A percentile compares a stretch with the other conserved stretches of the same genome.
Evolutionary conservation across 2,888 invertebrate species (phyloP).

Genomic region (Oegoconia quadripuncta): DNA sequence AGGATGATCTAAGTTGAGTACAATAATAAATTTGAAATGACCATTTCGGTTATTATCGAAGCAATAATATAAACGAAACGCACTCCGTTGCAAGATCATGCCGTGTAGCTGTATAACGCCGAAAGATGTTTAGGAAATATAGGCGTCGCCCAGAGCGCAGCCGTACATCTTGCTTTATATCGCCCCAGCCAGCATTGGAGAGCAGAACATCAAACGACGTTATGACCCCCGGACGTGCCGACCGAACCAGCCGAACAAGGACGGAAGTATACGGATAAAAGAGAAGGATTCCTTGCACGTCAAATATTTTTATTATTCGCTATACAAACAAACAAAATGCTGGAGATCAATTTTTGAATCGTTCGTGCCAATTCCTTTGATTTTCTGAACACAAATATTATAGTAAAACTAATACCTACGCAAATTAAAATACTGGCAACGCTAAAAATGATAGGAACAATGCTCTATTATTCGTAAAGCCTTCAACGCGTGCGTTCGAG

Average conservation of each 20-base stretch:
- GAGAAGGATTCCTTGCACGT: conserved; percentile 52
- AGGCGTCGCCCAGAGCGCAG: conserved; percentile 77
- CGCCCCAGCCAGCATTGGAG: conserved; percentile 76
- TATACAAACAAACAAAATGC: neutral
- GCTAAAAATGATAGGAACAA: no score
- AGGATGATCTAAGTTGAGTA: no score
- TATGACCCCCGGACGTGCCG: conserved; percentile 76
- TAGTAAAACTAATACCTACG: neutral
- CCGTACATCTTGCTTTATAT: conserved; percentile 74
- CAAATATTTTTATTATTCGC: conserved; percentile 30
- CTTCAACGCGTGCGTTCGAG: no score
- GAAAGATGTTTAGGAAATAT: conserved; percentile 78
- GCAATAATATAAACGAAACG: conserved; percentile 4
- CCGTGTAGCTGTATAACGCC: conserved; percentile 62
- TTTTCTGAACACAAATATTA: neutral
- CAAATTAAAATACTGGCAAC: no score
- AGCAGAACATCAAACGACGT: conserved; percentile 78
- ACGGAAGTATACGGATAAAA: conserved; percentile 45
- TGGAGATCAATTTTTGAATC: no score
- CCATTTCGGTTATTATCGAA: no score
- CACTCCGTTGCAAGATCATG: conserved; percentile 54
- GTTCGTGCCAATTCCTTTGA: no score
- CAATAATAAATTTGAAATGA: no score
- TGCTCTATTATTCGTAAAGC: no score
- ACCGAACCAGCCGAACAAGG: conserved; percentile 50